These are phyloP conservation scores for Emydura subglobosa DNA, from an alignment of 2,113 vertebrate genomes.

Conservation along the genomic window DNA sequence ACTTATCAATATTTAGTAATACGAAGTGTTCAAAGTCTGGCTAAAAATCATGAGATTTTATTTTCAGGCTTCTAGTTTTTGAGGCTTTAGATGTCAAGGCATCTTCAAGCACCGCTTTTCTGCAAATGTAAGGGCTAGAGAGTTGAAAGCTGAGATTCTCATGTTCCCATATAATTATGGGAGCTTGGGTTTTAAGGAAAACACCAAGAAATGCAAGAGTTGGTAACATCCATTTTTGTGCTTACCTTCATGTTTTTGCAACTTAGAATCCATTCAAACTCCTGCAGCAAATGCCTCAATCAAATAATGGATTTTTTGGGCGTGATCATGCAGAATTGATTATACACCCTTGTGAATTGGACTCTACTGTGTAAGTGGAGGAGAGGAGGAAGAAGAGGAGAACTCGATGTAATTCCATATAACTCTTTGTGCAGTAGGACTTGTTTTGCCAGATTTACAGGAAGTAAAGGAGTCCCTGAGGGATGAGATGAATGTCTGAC, in stretches of 20 bases:
- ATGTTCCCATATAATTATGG: fast-evolving
- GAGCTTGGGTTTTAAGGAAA: slow-evolving; percentile 40
- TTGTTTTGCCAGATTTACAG: slow-evolving; percentile 34
- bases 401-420: slow-evolving; percentile 40
- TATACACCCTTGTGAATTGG: neutral
- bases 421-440: neutral
- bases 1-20: neutral
- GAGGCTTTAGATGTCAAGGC: neutral
- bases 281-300: neutral
- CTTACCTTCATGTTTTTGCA: neutral
- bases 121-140: neutral
- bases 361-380: neutral
- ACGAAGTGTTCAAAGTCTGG: neutral
- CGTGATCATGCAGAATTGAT: slow-evolving; percentile 7
- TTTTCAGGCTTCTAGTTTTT: neutral
- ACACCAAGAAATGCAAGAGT: neutral
- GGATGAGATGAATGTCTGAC: neutral
- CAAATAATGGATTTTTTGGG: neutral
- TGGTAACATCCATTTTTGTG: slow-evolving; percentile 1
- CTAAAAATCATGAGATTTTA: neutral
- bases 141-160: neutral
- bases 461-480: neutral
- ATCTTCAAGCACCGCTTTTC: neutral
- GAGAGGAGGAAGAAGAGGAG: neutral
- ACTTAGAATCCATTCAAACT: slow-evolving; percentile 29